Percentiles rank a stretch among this genome's conserved stretches.
Evolutionary conservation across 2,113 vertebrate genomes (phyloP).

Genomic region (Dicaeum eximium): DNA sequence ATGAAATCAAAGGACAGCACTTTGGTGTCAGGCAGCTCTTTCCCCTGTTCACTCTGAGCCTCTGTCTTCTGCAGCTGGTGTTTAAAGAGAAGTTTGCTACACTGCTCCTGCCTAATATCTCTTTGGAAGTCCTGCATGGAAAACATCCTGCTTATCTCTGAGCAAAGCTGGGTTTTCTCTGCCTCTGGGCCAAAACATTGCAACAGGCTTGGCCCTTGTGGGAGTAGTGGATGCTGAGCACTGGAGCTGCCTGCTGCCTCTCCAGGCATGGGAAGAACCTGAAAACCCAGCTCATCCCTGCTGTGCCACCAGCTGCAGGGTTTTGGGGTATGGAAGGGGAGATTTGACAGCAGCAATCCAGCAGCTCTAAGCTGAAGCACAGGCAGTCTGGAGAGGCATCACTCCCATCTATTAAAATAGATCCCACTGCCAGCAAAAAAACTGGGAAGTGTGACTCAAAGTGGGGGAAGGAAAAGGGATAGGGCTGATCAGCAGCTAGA

Average conservation of each 20-base stretch:
- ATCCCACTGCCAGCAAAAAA: not conserved
- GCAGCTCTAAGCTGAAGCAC: not conserved
- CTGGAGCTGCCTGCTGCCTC: not conserved
- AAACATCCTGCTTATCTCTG: not conserved
- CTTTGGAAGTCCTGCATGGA: not conserved
- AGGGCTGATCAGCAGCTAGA: not conserved
- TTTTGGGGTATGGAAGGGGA: not conserved
- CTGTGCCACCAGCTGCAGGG: not conserved
- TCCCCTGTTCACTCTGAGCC: not conserved
- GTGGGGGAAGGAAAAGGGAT: conserved; percentile 12
- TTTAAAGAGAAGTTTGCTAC: not conserved
- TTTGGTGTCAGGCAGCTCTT: not conserved
- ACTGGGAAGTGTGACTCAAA: conserved; percentile 30
- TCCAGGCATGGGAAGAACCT: not conserved
- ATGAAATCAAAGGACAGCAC: not conserved
- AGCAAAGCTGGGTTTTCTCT: not conserved
- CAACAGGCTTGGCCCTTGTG: not conserved
- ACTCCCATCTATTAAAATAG: conserved; percentile 23
- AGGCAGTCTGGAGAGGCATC: not conserved
- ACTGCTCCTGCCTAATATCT: not conserved
- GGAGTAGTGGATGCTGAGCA: not conserved
- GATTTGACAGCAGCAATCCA: not conserved
- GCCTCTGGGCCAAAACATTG: not conserved
- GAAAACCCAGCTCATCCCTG: not conserved
- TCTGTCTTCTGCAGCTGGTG: not conserved